These are phyloP conservation scores for Amphimedon queenslandica DNA, from an alignment of 37 sponge, comb jelly and placozoan species.

Conservation along the genomic window DNA sequence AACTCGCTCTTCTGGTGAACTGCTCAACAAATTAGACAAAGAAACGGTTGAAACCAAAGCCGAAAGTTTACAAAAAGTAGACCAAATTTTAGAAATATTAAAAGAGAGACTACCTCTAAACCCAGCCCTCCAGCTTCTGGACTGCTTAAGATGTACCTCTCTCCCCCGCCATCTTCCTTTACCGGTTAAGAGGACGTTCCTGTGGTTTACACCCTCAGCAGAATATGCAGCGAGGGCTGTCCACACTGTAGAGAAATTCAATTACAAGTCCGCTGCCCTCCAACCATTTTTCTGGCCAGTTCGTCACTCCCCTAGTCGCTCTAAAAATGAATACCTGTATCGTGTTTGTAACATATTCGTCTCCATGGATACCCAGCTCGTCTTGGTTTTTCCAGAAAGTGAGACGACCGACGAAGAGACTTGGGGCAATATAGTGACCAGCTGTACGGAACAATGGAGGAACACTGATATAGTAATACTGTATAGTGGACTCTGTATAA, in stretches of 20 bases:
- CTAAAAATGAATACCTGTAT: too few species aligned
- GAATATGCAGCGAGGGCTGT: background rate
- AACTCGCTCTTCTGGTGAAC: too few species aligned
- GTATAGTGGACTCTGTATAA: background rate
- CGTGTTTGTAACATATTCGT: background rate
- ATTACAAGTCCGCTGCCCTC: background rate
- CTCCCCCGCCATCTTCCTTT: background rate
- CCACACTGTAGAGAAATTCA: background rate
- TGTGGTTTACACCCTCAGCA: background rate
- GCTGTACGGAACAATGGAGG: background rate
- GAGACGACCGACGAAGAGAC: background rate
- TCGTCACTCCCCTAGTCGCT: too few species aligned
- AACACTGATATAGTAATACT: background rate
- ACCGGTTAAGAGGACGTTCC: background rate
- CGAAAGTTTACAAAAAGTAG: too few species aligned
- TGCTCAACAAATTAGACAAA: too few species aligned
- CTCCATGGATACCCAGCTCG: background rate
- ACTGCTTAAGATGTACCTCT: background rate
- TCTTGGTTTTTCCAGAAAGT: background rate
- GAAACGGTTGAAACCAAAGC: too few species aligned
- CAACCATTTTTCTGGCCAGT: background rate
- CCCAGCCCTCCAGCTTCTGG: too few species aligned
- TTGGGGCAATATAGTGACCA: background rate
- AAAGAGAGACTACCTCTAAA: too few species aligned
- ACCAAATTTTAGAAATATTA: too few species aligned